phyloP scores from a whole-genome alignment of 1,140 invertebrate species.

The Hydropsyche tenuis region DNA sequence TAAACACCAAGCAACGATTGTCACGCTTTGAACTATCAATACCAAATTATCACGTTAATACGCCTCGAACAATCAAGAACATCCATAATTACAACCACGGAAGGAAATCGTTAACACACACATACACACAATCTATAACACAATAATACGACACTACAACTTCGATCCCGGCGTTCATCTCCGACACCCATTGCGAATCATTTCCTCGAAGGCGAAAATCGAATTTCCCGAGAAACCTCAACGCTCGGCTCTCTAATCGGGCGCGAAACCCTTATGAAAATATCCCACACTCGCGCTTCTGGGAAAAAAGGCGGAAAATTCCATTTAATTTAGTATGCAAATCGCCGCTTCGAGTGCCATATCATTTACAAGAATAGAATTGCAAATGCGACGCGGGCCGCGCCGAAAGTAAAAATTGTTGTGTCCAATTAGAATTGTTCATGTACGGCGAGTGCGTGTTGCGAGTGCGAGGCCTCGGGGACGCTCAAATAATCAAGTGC shows the following conservation, averaged over 20 bases:
- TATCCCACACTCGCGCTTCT: too few relatives aligned
- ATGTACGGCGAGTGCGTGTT: slow-evolving; percentile 21
- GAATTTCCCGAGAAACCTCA: too few relatives aligned
- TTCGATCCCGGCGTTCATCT: background rate
- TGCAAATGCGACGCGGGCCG: slow-evolving; percentile 23
- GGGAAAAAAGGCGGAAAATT: slow-evolving; percentile 10
- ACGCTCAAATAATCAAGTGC: slow-evolving; percentile 30
- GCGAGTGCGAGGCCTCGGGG: background rate
- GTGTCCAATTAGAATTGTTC: slow-evolving; percentile 33
- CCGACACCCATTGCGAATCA: too few relatives aligned
- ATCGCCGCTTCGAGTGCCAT: slow-evolving; percentile 10
- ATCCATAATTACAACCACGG: too few relatives aligned
- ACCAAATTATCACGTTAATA: too few relatives aligned
- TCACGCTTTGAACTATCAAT: too few relatives aligned
- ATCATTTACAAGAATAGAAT: slow-evolving; percentile 33
- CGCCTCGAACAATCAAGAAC: too few relatives aligned
- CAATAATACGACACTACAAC: background rate
- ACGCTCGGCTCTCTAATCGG: too few relatives aligned
- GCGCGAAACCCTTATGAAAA: too few relatives aligned
- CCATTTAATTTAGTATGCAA: slow-evolving; percentile 35
- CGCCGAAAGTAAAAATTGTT: slow-evolving; percentile 22
- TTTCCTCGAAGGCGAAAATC: too few relatives aligned
- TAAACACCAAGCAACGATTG: too few relatives aligned
- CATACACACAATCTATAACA: background rate
- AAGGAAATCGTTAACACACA: background rate